Evolutionary conservation across 2,888 invertebrate species (phyloP).

Genomic region (Pseudococcus viburni): DNA sequence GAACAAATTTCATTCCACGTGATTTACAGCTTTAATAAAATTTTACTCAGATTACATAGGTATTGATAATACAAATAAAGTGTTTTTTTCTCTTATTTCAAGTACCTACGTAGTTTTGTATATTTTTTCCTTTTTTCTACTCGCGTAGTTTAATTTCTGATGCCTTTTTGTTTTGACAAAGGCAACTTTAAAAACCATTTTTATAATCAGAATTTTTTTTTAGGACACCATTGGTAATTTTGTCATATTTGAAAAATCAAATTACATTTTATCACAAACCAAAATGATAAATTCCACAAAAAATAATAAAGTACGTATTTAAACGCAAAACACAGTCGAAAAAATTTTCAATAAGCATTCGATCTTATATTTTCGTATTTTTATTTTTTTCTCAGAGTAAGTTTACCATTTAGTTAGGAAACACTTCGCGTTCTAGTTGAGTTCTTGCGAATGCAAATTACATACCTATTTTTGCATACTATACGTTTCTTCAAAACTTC

Average conservation of each 20-base stretch:
- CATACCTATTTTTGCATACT: constrained; percentile 52
- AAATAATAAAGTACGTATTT: background rate
- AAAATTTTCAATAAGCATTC: background rate
- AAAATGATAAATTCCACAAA: too few relatives aligned
- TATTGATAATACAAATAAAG: background rate
- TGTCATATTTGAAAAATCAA: too few relatives aligned
- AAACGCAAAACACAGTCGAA: background rate
- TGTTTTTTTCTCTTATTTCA: background rate
- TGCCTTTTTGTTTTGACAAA: background rate
- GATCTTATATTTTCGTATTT: background rate
- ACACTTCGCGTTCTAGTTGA: constrained; percentile 37
- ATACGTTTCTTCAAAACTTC: constrained; percentile 46
- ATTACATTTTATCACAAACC: too few relatives aligned
- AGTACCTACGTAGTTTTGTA: background rate
- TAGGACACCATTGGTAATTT: too few relatives aligned
- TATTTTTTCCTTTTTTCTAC: too few relatives aligned
- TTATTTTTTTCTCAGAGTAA: background rate
- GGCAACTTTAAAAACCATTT: background rate
- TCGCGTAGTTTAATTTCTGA: too few relatives aligned
- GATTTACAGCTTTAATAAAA: constrained; percentile 27
- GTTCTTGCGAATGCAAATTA: constrained; percentile 35
- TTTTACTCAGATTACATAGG: background rate
- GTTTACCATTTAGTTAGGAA: constrained; percentile 16
- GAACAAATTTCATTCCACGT: constrained; percentile 20
- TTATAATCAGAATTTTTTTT: too few relatives aligned